A percentile compares a stretch with the other conserved stretches of the same genome.
Evolutionary conservation across 1,140 invertebrate species (phyloP).

Genomic region (Aleiodes sp.): DNA sequence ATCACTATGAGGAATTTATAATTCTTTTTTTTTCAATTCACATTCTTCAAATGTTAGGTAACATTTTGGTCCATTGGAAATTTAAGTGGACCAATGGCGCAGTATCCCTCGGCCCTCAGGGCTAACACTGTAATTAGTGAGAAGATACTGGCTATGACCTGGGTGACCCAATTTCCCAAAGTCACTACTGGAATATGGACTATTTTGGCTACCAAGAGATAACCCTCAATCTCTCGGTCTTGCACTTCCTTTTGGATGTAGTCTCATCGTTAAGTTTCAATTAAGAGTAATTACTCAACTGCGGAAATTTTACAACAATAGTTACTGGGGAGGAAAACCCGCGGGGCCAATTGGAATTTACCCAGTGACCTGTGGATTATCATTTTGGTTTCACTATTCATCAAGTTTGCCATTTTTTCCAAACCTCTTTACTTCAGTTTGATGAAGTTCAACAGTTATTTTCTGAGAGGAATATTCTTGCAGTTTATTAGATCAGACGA

Average conservation of each 20-base stretch:
- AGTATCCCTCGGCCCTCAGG: background rate
- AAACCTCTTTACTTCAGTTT: background rate
- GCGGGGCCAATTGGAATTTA: background rate
- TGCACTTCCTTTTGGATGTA: background rate
- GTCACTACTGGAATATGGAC: background rate
- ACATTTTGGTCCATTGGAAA: too few relatives aligned
- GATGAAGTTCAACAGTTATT: background rate
- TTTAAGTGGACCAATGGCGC: too few relatives aligned
- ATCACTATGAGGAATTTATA: too few relatives aligned
- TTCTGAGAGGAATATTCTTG: background rate
- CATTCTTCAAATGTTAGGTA: too few relatives aligned
- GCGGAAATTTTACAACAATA: background rate
- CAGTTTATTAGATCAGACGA: too few relatives aligned
- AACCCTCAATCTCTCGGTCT: too few relatives aligned
- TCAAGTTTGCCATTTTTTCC: background rate
- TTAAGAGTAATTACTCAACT: conserved; percentile 4
- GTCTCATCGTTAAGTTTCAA: background rate
- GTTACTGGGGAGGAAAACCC: too few relatives aligned
- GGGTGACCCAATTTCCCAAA: background rate
- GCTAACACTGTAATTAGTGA: background rate
- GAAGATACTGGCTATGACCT: background rate
- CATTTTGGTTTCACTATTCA: background rate
- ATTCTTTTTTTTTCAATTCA: too few relatives aligned
- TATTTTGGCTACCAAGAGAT: background rate
- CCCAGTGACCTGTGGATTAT: background rate